Base-by-base conservation (phyloP, 1,140 invertebrate genomes). In the Ostrea denselamellosa region DNA sequence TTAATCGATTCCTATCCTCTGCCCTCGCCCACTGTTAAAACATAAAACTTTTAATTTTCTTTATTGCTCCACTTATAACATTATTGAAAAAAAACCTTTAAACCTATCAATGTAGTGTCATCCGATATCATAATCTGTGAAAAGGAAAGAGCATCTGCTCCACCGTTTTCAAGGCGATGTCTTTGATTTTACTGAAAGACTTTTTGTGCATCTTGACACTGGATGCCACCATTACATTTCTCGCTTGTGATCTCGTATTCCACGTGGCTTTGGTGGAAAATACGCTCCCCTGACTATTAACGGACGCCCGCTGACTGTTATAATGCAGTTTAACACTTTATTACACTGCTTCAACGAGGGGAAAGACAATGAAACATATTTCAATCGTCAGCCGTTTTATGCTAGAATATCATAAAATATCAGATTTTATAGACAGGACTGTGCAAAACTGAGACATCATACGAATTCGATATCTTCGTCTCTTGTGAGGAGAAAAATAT, bases 61-160 rank as follows among this genome's bases (percentile, higher is more conserved):
- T 77, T 77, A 77, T 77, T 77, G 68, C 68, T 77, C 82, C 44
- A 83, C 53, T 83, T 83, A 83, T 83, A 83, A 83, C 52, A 58
- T 62, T 85, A 34, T 85, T 54, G 54, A 85, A 62, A 85, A 85
- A 10, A 62, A n/a, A n/a, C n/a, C 53, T 85, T 85, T 85, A 85
- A 85, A 34, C 17, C 56, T 85, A 62, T 62, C 52, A 54, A 14
- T 28, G n/a, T 58, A n/a, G 56, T 56, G 83, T 58, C 51, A 85
- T 85, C 28, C 53, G 83, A 85, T 58, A 62, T 28, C 83, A 19
- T 85, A 85, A 85, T 85, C 53, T 85, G 51, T 28, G 25, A 34
- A 85, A 77, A 85, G 34, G 54, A 58, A 85, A 85, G 83, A 85
- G 83, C 83, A 85, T 85, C 83, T 85, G 83, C 82, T 83, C 82